Evolutionary conservation across 2,113 vertebrate genomes (phyloP), one percentile per base, ranked within the genome.

Genomic region (Geococcyx californianus): DNA sequence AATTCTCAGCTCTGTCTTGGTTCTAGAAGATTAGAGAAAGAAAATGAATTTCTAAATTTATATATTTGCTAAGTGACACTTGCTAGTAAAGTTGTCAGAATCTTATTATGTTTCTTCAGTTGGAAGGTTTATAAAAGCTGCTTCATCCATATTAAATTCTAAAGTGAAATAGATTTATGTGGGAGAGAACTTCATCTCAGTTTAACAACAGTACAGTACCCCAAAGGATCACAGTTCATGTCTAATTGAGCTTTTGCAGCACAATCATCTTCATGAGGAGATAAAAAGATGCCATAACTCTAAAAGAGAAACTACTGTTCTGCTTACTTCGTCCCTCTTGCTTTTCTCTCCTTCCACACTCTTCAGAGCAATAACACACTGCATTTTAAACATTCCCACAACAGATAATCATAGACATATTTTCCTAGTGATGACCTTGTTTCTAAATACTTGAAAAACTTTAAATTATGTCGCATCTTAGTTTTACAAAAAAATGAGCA

Each of bases 91-190:
- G 62, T 90, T 90, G 56, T 94, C 62, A 94, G 49, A 78, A 87
- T 87, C 42, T 74, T 74, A 44, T 16, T 77, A 80, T 31, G 26
- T 77, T 94, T 94, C 73, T 92, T 59, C 66, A 60, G 16, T 70
- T 79, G 44, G 69, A 84, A 78, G 58, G 19, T 75, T 95, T 91
- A 67, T 89, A 91, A 91, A 91, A 89, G 54, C 44, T 75, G 11
- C 69, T 94, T 90, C 84, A 94, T 94, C 87, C 85, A 80, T 94
- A 87, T 89, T 89, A 87, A 94, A 89, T 69, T 95, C 54, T 87
- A 49, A 82, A 91, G 69, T 66, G 62, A 95, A 95, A 87, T 89
- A 95, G 70, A 87, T 85, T 87, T 91, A 87, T 56, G 74, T 94
- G 80, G 76, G 93, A 91, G 91, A 87, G 67, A 93, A 79, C 58